Percentiles rank a stretch among this genome's conserved stretches.
Conservation (phyloP, 2,113 vertebrate genomes). For the Thryonomys swinderianus region DNA sequence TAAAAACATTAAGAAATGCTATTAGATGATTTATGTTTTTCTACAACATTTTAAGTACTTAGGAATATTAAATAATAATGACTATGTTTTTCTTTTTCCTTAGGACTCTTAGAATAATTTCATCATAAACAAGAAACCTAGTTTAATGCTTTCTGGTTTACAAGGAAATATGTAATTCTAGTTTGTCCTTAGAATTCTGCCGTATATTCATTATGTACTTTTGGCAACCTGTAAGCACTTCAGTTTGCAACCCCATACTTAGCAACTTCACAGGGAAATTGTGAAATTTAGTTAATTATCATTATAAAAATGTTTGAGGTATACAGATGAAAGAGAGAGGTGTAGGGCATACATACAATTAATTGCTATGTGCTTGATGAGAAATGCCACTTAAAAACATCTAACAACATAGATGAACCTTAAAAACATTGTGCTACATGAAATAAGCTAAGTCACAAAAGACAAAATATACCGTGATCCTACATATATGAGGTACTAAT, state of each 20-base stretch:
- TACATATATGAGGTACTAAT: background rate
- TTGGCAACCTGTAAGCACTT: conserved; percentile 50
- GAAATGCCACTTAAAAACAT: conserved; percentile 58
- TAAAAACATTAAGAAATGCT: conserved; percentile 11
- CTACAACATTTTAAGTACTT: conserved; percentile 50
- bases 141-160: conserved; percentile 23
- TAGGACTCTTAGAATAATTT: conserved; percentile 36
- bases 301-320: conserved; percentile 60
- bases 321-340: conserved; percentile 57
- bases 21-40: background rate
- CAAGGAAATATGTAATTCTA: conserved; percentile 9
- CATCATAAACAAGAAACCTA: conserved; percentile 48
- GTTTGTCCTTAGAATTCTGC: conserved; percentile 15
- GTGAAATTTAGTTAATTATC: conserved; percentile 61
- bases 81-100: conserved; percentile 20
- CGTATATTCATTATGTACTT: conserved; percentile 30
- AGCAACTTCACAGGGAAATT: conserved; percentile 63
- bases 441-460: conserved; percentile 22
- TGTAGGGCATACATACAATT: conserved; percentile 41
- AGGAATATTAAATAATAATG: conserved; percentile 42
- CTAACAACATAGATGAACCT: conserved; percentile 31
- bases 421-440: background rate
- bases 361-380: conserved; percentile 46
- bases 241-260: conserved; percentile 58
- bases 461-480: background rate